phyloP scores from a whole-genome alignment of 2,888 invertebrate genomes.

The Quadroppia sp. region DNA sequence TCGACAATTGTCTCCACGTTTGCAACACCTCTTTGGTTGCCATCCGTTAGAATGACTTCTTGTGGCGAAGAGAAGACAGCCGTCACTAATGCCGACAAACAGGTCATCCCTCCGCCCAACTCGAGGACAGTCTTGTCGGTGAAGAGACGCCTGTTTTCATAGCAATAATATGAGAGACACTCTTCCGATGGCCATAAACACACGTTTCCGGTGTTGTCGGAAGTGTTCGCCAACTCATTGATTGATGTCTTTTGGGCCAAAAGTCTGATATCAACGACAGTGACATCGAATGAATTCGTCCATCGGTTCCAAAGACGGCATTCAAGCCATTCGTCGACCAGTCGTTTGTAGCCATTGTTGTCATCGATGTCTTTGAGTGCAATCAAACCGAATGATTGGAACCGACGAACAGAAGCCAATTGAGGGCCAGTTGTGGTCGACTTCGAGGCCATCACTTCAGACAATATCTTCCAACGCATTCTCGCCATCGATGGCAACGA shows the following conservation, averaged over 20 bases:
- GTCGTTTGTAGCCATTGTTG: not conserved
- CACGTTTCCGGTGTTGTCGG: constrained; percentile 74
- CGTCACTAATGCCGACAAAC: constrained; percentile 67
- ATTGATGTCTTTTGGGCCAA: constrained; percentile 45
- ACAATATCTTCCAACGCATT: constrained; percentile 15
- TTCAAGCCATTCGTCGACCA: constrained; percentile 44
- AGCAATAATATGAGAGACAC: constrained; percentile 64
- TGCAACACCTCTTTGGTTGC: constrained; percentile 69
- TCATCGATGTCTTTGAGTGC: constrained; percentile 40
- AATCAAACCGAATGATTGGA: constrained; percentile 46
- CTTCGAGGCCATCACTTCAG: not conserved
- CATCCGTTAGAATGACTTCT: constrained; percentile 69
- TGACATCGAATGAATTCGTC: constrained; percentile 42
- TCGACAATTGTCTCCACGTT: constrained; percentile 52
- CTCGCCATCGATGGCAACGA: not conserved
- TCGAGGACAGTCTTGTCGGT: constrained; percentile 67
- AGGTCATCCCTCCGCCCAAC: constrained; percentile 79
- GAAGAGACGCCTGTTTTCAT: constrained; percentile 64
- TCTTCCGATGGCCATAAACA: constrained; percentile 77
- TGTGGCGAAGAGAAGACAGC: constrained; percentile 62
- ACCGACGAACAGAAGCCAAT: constrained; percentile 45
- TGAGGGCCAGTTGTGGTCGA: not conserved
- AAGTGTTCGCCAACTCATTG: constrained; percentile 50
- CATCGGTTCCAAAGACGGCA: constrained; percentile 44
- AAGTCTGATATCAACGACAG: constrained; percentile 42